phyloP scores from a whole-genome alignment of 2,888 invertebrate genomes.

The Eupithecia centaureata region DNA sequence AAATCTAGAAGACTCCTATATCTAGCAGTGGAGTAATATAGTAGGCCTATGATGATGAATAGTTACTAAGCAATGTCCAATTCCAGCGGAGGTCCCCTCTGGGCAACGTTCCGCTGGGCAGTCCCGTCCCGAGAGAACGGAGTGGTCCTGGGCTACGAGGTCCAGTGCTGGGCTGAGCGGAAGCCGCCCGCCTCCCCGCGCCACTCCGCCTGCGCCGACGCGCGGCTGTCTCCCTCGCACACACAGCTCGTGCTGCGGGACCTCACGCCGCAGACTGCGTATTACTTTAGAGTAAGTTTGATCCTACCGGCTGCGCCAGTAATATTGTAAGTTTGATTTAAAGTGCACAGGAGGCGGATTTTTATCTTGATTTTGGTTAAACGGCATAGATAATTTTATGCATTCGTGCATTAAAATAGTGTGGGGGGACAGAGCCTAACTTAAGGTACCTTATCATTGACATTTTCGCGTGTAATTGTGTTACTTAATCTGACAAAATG shows the following conservation, averaged over 20 bases:
- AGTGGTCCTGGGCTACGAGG: slow-evolving; percentile 88
- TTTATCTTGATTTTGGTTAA: background rate
- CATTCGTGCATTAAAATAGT: no score
- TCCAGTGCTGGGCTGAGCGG: slow-evolving; percentile 85
- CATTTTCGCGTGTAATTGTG: no score
- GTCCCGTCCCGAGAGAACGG: slow-evolving; percentile 90
- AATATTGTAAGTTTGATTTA: background rate
- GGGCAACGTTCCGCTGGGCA: slow-evolving; percentile 92
- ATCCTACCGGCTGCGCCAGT: background rate
- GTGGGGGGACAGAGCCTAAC: no score
- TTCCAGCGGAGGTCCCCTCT: slow-evolving; percentile 69
- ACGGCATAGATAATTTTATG: no score
- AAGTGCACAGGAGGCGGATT: background rate
- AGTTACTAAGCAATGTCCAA: background rate
- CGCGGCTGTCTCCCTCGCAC: slow-evolving; percentile 74
- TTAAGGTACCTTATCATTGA: no score
- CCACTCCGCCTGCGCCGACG: slow-evolving; percentile 82
- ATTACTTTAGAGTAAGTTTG: slow-evolving; percentile 86
- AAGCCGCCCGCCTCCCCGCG: slow-evolving; percentile 55
- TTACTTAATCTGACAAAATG: no score
- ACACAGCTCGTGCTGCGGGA: slow-evolving; percentile 84
- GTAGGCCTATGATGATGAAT: no score
- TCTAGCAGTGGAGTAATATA: no score
- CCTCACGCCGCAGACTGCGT: slow-evolving; percentile 85
- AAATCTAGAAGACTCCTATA: no score